Percentiles rank a stretch among this genome's conserved stretches.
phyloP scores from a whole-genome alignment of 2,888 invertebrate genomes.

The Spodoptera littoralis region DNA sequence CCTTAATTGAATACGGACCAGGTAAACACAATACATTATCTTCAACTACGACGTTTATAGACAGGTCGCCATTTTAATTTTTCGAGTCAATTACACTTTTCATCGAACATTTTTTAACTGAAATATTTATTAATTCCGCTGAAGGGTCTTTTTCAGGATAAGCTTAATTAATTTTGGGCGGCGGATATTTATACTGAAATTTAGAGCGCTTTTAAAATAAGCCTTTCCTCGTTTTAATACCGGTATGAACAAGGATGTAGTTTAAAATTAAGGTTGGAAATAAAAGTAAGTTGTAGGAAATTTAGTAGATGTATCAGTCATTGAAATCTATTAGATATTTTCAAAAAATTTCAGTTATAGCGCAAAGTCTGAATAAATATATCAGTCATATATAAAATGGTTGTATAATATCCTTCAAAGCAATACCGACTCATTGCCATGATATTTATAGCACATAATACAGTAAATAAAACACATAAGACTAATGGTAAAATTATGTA shows the following conservation, averaged over 20 bases:
- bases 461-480: too few relatives aligned
- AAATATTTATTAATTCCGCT: conserved; percentile 42
- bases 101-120: conserved; percentile 37
- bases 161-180: conserved; percentile 52
- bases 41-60: conserved; percentile 45
- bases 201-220: conserved; percentile 24
- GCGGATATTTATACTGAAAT: conserved; percentile 36
- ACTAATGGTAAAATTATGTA: too few relatives aligned
- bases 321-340: too few relatives aligned
- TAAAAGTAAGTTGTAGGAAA: not conserved
- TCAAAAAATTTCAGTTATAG: too few relatives aligned
- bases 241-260: not conserved
- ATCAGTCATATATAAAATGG: too few relatives aligned
- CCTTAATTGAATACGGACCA: conserved; percentile 54
- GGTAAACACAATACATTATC: conserved; percentile 57
- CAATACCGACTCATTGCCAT: too few relatives aligned
- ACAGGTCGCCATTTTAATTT: conserved; percentile 25
- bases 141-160: conserved; percentile 25
- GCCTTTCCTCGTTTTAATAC: conserved; percentile 14
- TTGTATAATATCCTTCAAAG: too few relatives aligned
- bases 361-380: too few relatives aligned
- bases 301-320: too few relatives aligned
- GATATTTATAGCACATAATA: too few relatives aligned
- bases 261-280: not conserved
- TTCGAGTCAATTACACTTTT: conserved; percentile 46